Conservation (phyloP, 2,113 vertebrate genomes). For the Hypomesus transpacificus region DNA sequence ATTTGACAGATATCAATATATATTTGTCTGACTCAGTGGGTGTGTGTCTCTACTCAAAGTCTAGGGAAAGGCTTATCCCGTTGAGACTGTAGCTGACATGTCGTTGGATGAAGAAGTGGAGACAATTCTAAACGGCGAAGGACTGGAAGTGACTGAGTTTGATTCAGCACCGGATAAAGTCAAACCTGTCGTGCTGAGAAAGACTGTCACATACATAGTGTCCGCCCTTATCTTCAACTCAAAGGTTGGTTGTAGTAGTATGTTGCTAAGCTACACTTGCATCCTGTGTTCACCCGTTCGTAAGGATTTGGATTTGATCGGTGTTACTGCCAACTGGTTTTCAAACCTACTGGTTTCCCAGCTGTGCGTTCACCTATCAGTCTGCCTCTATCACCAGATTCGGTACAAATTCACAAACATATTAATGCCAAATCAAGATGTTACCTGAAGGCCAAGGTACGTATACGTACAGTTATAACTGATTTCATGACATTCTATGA, state of each 20-base stretch:
- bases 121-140: constrained; percentile 64
- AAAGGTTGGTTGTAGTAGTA: constrained; percentile 48
- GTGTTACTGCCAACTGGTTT: too few relatives aligned
- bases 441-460: too few relatives aligned
- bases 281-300: background rate
- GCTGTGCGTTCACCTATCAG: too few relatives aligned
- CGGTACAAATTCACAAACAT: too few relatives aligned
- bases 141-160: constrained; percentile 56
- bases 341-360: too few relatives aligned
- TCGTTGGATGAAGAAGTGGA: constrained; percentile 53
- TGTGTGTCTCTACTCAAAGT: background rate
- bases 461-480: too few relatives aligned
- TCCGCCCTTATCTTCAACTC: constrained; percentile 70
- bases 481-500: too few relatives aligned
- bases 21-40: too few relatives aligned
- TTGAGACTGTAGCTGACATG: constrained; percentile 17
- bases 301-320: background rate
- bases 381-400: too few relatives aligned
- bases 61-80: background rate
- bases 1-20: too few relatives aligned
- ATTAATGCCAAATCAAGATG: too few relatives aligned
- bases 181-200: constrained; percentile 65
- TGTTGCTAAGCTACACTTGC: background rate
- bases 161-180: constrained; percentile 58
- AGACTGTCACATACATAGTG: constrained; percentile 72